Conservation (phyloP, 2,113 vertebrate genomes). For the Butastur rufipennis region DNA sequence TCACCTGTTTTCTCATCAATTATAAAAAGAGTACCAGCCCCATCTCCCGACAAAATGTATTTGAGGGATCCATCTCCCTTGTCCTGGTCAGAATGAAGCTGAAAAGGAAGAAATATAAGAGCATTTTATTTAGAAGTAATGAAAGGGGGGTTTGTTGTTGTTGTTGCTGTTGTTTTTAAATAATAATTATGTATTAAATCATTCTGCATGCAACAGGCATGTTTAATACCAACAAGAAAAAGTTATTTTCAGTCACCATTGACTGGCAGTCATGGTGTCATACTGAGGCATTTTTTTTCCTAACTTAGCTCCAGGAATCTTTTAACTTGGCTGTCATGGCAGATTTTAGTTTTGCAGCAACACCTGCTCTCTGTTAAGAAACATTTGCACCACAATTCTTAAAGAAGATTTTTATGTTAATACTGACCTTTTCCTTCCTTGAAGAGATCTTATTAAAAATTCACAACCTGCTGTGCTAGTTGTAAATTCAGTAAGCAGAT, state of each 20-base stretch:
- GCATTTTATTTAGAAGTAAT: neutral
- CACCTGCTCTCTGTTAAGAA: slow-evolving; percentile 71
- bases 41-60: slow-evolving; percentile 84
- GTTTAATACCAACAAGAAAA: neutral
- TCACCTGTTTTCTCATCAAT: slow-evolving; percentile 86
- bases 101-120: slow-evolving; percentile 13
- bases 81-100: slow-evolving; percentile 85
- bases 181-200: neutral
- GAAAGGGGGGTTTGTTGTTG: neutral
- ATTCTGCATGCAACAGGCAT: neutral
- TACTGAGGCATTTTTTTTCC: neutral
- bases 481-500: slow-evolving; percentile 70
- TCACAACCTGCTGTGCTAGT: slow-evolving; percentile 70
- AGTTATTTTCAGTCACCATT: neutral
- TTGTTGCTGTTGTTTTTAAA: neutral
- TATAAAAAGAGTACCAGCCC: slow-evolving; percentile 83
- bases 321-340: slow-evolving; percentile 13
- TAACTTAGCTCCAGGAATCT: slow-evolving; percentile 16
- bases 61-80: slow-evolving; percentile 83
- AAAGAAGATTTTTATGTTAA: slow-evolving; percentile 77
- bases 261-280: neutral
- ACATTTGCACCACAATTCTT: slow-evolving; percentile 69
- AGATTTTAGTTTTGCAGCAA: slow-evolving; percentile 58
- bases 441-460: slow-evolving; percentile 74
- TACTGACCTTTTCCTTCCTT: slow-evolving; percentile 76